phyloP scores from a whole-genome alignment of 2,797 vertebrate genomes.

The Periophthalmus magnuspinnatus region DNA sequence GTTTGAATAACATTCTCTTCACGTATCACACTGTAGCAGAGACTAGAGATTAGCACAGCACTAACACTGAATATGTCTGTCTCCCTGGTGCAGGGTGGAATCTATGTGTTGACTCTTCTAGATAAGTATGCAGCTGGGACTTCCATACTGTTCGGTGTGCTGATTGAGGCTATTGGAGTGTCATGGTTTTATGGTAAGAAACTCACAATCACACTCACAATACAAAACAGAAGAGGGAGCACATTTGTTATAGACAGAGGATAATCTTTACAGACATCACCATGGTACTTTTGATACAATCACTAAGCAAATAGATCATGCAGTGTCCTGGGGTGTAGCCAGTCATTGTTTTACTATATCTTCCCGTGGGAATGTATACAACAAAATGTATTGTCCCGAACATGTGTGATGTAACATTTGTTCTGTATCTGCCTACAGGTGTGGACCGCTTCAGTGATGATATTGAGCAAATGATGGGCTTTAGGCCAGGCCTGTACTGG shows the following conservation, averaged over 20 bases:
- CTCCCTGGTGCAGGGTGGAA: constrained; percentile 84
- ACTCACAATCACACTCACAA: constrained; percentile 6
- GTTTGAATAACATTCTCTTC: neutral
- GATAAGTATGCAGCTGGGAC: constrained; percentile 97
- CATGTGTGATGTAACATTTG: constrained; percentile 20
- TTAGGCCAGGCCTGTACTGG: constrained; percentile 98
- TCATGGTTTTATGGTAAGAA: constrained; percentile 98
- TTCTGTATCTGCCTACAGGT: constrained; percentile 72
- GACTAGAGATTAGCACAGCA: constrained; percentile 2
- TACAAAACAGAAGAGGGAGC: neutral
- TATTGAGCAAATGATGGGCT: constrained; percentile 97
- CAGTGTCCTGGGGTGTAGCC: constrained; percentile 10
- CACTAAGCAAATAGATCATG: constrained; percentile 9
- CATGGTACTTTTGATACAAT: constrained; percentile 11
- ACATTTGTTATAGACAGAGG: neutral
- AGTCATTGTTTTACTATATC: constrained; percentile 1
- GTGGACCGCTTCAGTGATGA: constrained; percentile 98
- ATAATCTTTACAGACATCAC: neutral
- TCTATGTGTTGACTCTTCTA: constrained; percentile 92
- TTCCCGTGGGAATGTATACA: constrained; percentile 15
- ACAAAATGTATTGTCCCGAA: neutral
- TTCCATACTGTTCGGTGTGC: constrained; percentile 93
- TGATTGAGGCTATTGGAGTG: constrained; percentile 95
- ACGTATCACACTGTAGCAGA: neutral
- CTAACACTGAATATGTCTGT: constrained; percentile 14